These are phyloP conservation scores for Neotoma lepida DNA, from an alignment of 2,113 vertebrate species.

Conservation along the genomic window DNA sequence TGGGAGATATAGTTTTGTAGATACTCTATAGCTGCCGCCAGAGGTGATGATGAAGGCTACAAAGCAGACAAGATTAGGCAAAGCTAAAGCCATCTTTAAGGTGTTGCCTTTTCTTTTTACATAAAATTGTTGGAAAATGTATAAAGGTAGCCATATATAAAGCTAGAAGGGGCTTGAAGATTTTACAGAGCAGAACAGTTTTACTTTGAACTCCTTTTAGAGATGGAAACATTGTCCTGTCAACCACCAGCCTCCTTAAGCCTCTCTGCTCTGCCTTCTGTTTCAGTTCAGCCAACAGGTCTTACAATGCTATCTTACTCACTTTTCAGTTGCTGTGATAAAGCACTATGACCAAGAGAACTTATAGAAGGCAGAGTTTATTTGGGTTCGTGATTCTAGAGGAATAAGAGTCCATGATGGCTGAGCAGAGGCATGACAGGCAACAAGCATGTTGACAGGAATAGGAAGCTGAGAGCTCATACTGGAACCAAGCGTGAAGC, in stretches of 20 bases:
- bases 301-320: background rate
- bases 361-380: background rate
- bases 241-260: background rate
- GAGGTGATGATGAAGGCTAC: background rate
- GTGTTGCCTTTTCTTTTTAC: background rate
- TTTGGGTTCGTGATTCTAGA: background rate
- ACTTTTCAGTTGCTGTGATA: background rate
- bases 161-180: background rate
- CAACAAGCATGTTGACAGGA: background rate
- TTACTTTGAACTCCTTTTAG: background rate
- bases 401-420: too few species aligned
- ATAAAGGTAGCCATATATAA: background rate
- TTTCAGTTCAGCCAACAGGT: background rate
- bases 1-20: background rate
- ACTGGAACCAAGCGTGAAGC: background rate
- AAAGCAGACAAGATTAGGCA: background rate
- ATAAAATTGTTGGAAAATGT: background rate
- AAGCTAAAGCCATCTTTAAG: conserved; percentile 49
- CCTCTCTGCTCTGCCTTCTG: background rate
- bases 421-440: background rate
- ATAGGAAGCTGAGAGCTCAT: background rate
- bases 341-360: background rate
- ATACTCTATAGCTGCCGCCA: background rate
- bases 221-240: background rate
- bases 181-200: conserved; percentile 33